phyloP scores from a whole-genome alignment of 1,140 invertebrate species.

The Procambarus virginalis region DNA sequence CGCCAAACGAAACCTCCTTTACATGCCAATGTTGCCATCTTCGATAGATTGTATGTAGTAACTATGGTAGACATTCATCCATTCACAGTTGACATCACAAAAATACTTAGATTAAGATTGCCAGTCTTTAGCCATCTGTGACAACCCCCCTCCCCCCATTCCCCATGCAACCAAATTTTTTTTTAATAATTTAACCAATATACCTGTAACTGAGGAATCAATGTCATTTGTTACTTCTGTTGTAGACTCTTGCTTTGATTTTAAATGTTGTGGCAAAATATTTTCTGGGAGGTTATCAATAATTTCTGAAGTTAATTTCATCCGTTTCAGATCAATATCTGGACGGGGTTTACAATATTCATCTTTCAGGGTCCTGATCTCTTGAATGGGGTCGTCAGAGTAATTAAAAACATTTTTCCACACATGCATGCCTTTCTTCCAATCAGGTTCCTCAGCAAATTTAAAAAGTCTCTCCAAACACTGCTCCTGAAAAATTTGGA shows the following conservation, averaged over 20 bases:
- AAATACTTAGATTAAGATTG: too few species aligned
- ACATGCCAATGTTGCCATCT: too few species aligned
- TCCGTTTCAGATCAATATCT: constrained; percentile 46
- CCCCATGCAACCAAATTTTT: too few species aligned
- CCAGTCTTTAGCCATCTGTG: too few species aligned
- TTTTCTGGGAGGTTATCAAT: constrained; percentile 41
- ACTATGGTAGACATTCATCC: too few species aligned
- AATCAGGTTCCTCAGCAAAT: constrained; percentile 51
- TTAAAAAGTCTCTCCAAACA: constrained; percentile 50
- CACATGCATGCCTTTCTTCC: constrained; percentile 46
- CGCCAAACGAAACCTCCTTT: too few species aligned
- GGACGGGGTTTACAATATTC: constrained; percentile 37
- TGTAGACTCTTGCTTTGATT: not conserved
- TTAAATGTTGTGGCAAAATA: constrained; percentile 43
- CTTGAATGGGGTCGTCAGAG: constrained; percentile 26
- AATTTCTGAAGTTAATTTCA: constrained; percentile 35
- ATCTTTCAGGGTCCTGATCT: constrained; percentile 11
- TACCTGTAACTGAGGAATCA: not conserved
- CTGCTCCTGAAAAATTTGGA: constrained; percentile 25
- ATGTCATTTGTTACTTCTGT: not conserved
- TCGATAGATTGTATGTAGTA: too few species aligned
- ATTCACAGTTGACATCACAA: too few species aligned
- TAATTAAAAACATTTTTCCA: constrained; percentile 37
- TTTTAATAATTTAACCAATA: not conserved
- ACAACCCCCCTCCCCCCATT: too few species aligned